Percentiles rank a stretch among this genome's conserved stretches.
Conservation (phyloP, 2,888 invertebrate species). For the Syritta pipiens region DNA sequence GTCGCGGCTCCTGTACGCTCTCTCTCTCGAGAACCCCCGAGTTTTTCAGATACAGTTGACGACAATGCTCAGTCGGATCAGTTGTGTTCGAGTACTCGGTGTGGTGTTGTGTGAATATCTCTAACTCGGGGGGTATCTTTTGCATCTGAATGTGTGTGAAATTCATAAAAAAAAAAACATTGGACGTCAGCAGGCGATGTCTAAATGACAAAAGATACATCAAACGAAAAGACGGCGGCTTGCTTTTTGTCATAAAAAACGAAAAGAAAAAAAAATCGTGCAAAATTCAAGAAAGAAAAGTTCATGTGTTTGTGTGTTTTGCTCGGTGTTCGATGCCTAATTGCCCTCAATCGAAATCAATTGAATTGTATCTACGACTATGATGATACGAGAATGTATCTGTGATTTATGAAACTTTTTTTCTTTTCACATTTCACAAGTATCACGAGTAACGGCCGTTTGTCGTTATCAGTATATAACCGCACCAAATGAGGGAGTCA, state of each 20-base stretch:
- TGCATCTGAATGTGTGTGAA: slow-evolving; percentile 25
- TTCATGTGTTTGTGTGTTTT: neutral
- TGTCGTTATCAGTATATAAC: slow-evolving; percentile 54
- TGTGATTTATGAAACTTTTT: slow-evolving; percentile 41
- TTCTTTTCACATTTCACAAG: too few relatives aligned
- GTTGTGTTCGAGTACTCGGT: slow-evolving; percentile 57
- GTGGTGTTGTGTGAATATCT: too few relatives aligned
- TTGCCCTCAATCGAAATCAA: slow-evolving; percentile 76
- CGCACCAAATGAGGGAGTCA: slow-evolving; percentile 40
- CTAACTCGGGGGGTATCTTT: too few relatives aligned
- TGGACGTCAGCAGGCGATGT: slow-evolving; percentile 26
- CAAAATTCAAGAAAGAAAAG: slow-evolving; percentile 30
- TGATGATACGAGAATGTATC: slow-evolving; percentile 46
- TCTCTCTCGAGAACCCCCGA: slow-evolving; percentile 50
- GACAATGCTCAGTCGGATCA: slow-evolving; percentile 65
- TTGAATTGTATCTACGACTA: slow-evolving; percentile 70
- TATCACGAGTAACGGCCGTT: too few relatives aligned
- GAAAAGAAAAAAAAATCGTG: neutral
- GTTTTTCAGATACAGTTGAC: slow-evolving; percentile 63
- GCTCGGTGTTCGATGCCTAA: slow-evolving; percentile 70
- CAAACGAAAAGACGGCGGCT: slow-evolving; percentile 1
- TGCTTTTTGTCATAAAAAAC: slow-evolving; percentile 5
- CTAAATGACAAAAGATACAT: too few relatives aligned
- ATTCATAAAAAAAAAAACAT: neutral
- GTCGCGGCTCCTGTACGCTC: slow-evolving; percentile 14